Evolutionary conservation across 2,888 invertebrate genomes (phyloP).

Genomic region (Dione vanillae): DNA sequence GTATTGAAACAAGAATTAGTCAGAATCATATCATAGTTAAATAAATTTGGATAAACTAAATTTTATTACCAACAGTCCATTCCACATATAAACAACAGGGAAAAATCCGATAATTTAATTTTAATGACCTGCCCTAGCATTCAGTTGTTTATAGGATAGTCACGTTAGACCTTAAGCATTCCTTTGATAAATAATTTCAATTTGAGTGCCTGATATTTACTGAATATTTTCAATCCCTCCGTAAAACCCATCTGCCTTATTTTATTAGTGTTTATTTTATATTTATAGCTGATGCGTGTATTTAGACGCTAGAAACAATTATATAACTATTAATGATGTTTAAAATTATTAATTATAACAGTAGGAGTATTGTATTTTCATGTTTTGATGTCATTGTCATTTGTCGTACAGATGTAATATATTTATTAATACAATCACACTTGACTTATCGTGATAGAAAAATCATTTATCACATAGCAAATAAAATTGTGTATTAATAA

Average conservation of each 20-base stretch:
- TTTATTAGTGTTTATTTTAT: conserved; percentile 73
- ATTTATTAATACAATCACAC: conserved; percentile 13
- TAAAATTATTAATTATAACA: conserved; percentile 41
- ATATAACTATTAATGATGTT: conserved; percentile 52
- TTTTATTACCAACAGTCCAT: conserved; percentile 11
- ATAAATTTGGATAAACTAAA: background rate
- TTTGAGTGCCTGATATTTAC: conserved; percentile 78
- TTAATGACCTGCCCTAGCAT: conserved; percentile 19
- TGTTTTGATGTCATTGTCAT: conserved; percentile 39
- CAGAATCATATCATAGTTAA: background rate
- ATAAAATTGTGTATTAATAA: conserved; percentile 9
- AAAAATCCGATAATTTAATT: background rate
- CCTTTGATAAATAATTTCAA: conserved; percentile 63
- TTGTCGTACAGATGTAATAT: conserved; percentile 13
- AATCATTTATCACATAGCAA: background rate
- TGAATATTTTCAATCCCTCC: conserved; percentile 77
- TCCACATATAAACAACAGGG: background rate
- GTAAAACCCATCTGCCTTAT: conserved; percentile 79
- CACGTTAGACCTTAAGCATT: conserved; percentile 55
- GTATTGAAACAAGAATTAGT: background rate
- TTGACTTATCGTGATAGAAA: background rate
- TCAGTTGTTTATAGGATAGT: conserved; percentile 33
- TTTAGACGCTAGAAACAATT: conserved; percentile 65
- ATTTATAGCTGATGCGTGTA: conserved; percentile 56
- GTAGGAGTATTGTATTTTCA: conserved; percentile 38